phyloP scores from a whole-genome alignment of 2,888 invertebrate species.

The Archaeoteleia sp. region DNA sequence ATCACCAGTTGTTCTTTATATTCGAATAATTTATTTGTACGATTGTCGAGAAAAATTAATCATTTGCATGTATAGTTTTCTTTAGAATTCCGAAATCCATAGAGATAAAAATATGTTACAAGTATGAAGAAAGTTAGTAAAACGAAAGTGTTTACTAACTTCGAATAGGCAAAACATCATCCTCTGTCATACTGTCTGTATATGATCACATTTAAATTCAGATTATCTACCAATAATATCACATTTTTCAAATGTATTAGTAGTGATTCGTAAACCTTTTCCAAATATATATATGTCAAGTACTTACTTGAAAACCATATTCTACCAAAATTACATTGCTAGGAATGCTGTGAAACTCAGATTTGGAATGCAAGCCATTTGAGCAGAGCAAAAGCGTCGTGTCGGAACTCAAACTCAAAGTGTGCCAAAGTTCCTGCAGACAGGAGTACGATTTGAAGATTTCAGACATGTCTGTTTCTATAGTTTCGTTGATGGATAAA shows the following conservation, averaged over 20 bases:
- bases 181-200: too few relatives aligned
- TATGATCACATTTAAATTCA: too few relatives aligned
- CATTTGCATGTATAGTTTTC: too few relatives aligned
- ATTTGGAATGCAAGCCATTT: conserved; percentile 74
- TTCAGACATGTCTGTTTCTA: conserved; percentile 73
- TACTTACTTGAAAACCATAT: conserved; percentile 78
- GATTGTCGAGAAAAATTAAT: too few relatives aligned
- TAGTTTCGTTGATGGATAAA: conserved; percentile 69
- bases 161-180: too few relatives aligned
- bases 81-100: background rate
- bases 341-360: conserved; percentile 75
- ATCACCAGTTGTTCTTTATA: too few relatives aligned
- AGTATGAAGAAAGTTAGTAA: too few relatives aligned
- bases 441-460: conserved; percentile 71
- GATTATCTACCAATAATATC: too few relatives aligned
- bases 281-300: background rate
- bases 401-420: conserved; percentile 72
- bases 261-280: too few relatives aligned
- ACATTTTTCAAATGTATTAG: too few relatives aligned
- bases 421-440: conserved; percentile 75
- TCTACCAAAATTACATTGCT: conserved; percentile 77
- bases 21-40: too few relatives aligned
- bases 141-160: too few relatives aligned
- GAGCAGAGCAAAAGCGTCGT: conserved; percentile 75
- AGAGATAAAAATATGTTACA: background rate